Evolutionary conservation across 2,888 invertebrate genomes (phyloP).

Genomic region (Cybosia mesomella): DNA sequence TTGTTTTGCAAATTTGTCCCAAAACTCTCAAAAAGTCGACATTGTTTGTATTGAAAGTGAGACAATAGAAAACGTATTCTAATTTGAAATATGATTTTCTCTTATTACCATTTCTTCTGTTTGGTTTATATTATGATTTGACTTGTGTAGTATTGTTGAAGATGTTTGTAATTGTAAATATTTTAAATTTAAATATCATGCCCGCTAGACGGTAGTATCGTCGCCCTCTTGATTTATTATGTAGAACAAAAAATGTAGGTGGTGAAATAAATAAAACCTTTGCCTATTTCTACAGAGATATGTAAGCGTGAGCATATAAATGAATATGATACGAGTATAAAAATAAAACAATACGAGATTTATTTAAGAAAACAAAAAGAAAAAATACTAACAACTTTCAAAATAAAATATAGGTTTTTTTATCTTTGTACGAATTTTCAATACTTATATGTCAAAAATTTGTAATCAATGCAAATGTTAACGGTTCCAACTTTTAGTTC

Average conservation of each 20-base stretch:
- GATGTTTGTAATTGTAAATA: background rate
- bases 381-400: too few relatives aligned
- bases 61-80: conserved; percentile 36
- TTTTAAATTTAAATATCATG: background rate
- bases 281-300: too few relatives aligned
- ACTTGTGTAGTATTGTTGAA: background rate
- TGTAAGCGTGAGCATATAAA: too few relatives aligned
- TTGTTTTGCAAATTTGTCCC: conserved; percentile 13
- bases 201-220: background rate
- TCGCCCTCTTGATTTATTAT: background rate
- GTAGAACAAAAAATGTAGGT: background rate
- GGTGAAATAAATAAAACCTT: too few relatives aligned
- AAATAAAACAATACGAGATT: too few relatives aligned
- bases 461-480: too few relatives aligned
- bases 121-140: conserved; percentile 4
- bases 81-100: conserved; percentile 29
- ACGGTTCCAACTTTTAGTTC: too few relatives aligned
- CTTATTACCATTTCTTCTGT: conserved; percentile 11
- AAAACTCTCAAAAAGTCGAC: conserved; percentile 27
- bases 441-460: background rate
- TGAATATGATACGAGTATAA: too few relatives aligned
- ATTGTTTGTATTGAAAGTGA: conserved; percentile 40
- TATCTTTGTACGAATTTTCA: too few relatives aligned
- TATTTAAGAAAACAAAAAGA: too few relatives aligned
- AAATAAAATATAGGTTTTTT: too few relatives aligned